Base-by-base conservation (phyloP, 2,888 invertebrate species). In the Tryphoninae sp. region DNA sequence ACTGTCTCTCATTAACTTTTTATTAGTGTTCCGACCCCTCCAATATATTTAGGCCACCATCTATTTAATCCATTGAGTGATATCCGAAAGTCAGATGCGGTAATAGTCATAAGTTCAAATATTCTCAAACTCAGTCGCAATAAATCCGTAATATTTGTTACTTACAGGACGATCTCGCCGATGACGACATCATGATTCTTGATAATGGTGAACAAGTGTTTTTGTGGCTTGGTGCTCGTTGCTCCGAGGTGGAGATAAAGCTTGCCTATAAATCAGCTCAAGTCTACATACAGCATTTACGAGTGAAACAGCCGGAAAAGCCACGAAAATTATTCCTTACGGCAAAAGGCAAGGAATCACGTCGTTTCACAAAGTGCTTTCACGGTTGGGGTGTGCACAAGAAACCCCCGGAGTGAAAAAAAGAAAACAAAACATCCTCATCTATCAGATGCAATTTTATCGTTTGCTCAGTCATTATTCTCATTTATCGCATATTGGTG, bases 111-210 rank as follows among this genome's bases (percentile, higher is more conserved):
- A 26, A 26, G 26, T 26, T 26, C 3, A 58, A 49, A 65, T 49
- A 45, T 45, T 45, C n/a, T 26, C 7, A 8, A 40, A 13, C 16
- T 16, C n/a, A n/a, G 13, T 62, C 33, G 7, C n/a, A 23, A 33
- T 61, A 11, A 61, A 6, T 16, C n/a, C 8, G 26, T 6, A 1
- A 16, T 13, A 22, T 45, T 42, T 58, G 58, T 59, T 62, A 58
- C 64, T 93, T 68, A 1, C 92, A 98, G 96, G 99, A 99, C 91
- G 99, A 99, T 93, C 93, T 99, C 86, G 99, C 99, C 0, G 99
- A 99, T 92, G 99, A 99, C 92, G 99, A 99, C 92, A 99, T 99
- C 51, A 99, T 99, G 99, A 98, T 99, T 86, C 93, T 99, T 86
- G 99, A 99, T 92, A 99, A 98, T 91, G 99, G 99, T 2, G 97